Evolutionary conservation across 1,140 invertebrate species (phyloP).

Genomic region (Hydropsyche tenuis): DNA sequence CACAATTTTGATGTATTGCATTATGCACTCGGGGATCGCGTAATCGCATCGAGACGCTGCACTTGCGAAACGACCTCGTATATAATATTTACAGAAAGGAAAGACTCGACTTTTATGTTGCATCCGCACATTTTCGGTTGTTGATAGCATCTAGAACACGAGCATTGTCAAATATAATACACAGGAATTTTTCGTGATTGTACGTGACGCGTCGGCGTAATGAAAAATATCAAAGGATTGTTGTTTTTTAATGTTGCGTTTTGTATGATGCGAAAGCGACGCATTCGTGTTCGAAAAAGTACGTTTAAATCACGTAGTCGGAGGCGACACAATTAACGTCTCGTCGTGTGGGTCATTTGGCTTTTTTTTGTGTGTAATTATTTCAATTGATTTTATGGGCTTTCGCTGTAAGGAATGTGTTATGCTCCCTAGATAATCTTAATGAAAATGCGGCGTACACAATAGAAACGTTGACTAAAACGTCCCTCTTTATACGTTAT

Average conservation of each 20-base stretch:
- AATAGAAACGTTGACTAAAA: not conserved
- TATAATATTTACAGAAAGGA: not conserved
- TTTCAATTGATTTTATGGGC: not conserved
- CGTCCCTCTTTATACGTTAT: not conserved
- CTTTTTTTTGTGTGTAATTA: not conserved
- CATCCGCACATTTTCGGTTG: not conserved
- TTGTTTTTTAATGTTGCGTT: not conserved
- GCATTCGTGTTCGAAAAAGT: too few species aligned
- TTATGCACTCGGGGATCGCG: not conserved
- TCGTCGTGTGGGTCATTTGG: not conserved
- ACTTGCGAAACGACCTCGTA: not conserved
- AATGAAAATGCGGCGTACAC: not conserved
- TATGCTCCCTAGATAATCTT: too few species aligned
- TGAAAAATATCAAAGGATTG: slow-evolving; percentile 28
- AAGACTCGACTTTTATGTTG: not conserved
- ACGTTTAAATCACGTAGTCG: too few species aligned
- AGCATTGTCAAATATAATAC: slow-evolving; percentile 21
- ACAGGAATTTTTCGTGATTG: slow-evolving; percentile 7
- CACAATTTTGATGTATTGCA: not conserved
- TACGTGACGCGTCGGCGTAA: slow-evolving; percentile 1
- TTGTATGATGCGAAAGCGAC: not conserved
- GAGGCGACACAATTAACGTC: too few species aligned
- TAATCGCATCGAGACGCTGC: not conserved
- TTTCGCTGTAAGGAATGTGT: too few species aligned
- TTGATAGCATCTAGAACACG: slow-evolving; percentile 12